A percentile compares a stretch with the other conserved stretches of the same genome.
Conservation (phyloP, 2,113 vertebrate genomes). For the Empidonax alnorum region DNA sequence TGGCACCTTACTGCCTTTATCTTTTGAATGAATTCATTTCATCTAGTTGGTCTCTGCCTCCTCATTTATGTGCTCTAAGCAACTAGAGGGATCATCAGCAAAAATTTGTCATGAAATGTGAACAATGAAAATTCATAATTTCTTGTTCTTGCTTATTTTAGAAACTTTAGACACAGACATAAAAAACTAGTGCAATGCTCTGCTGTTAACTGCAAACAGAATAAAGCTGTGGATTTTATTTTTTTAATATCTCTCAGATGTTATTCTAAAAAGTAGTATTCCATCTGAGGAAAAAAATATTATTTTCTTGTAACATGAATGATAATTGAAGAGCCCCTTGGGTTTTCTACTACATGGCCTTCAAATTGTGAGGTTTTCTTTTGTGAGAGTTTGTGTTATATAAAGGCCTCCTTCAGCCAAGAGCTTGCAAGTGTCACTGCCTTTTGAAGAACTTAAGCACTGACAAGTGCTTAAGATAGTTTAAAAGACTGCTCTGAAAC, state of each 20-base stretch:
- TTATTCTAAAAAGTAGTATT: neutral
- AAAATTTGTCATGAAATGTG: neutral
- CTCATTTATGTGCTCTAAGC: neutral
- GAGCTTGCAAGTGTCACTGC: neutral
- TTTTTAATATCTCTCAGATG: neutral
- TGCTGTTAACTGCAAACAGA: neutral
- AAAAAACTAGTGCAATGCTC: neutral
- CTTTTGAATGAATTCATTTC: constrained; percentile 27
- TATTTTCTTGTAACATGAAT: neutral
- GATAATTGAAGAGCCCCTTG: neutral
- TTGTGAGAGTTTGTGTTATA: neutral
- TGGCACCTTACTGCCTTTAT: constrained; percentile 12
- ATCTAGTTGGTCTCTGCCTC: neutral
- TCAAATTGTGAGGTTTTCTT: neutral
- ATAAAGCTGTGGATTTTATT: neutral
- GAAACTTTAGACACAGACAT: neutral
- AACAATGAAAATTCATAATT: neutral
- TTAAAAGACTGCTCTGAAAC: neutral
- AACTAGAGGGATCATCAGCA: neutral
- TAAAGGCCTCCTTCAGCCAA: neutral
- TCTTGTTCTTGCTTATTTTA: neutral
- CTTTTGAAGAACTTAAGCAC: neutral
- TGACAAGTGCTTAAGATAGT: neutral
- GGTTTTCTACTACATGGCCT: neutral
- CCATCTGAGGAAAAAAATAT: neutral